A percentile compares a stretch with the other conserved stretches of the same genome.
Evolutionary conservation across 2,888 invertebrate genomes (phyloP).

Genomic region (Drosophila paucipuncta): DNA sequence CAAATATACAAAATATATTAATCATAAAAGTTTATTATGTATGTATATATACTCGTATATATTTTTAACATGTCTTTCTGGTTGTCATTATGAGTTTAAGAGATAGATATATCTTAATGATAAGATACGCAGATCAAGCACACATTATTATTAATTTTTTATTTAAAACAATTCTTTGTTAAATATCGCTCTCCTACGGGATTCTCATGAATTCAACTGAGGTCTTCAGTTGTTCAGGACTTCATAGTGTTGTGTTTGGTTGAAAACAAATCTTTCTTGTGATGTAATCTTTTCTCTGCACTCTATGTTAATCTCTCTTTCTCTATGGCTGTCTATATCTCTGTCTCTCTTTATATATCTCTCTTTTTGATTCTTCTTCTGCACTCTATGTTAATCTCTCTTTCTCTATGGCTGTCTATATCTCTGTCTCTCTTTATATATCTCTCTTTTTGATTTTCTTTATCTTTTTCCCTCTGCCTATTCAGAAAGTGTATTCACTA

Average conservation of each 20-base stretch:
- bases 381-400: not conserved
- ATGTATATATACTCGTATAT: not conserved
- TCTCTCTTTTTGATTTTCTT: not conserved
- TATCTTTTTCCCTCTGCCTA: not conserved
- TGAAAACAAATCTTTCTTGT: too few species aligned
- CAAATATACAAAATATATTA: not conserved
- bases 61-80: not conserved
- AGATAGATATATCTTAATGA: not conserved
- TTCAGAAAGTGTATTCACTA: slow-evolving; percentile 14
- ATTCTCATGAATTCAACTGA: not conserved
- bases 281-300: not conserved
- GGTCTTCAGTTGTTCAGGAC: not conserved
- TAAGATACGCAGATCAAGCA: not conserved
- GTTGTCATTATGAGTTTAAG: not conserved
- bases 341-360: not conserved
- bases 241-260: not conserved
- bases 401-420: fast-evolving
- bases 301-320: not conserved
- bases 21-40: not conserved
- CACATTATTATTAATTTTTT: not conserved
- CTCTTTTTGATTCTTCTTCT: not conserved
- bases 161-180: not conserved
- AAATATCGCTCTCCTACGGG: not conserved
- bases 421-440: not conserved
- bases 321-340: fast-evolving